Conservation (phyloP, 2,888 invertebrate species). For the Limenitis camilla region DNA sequence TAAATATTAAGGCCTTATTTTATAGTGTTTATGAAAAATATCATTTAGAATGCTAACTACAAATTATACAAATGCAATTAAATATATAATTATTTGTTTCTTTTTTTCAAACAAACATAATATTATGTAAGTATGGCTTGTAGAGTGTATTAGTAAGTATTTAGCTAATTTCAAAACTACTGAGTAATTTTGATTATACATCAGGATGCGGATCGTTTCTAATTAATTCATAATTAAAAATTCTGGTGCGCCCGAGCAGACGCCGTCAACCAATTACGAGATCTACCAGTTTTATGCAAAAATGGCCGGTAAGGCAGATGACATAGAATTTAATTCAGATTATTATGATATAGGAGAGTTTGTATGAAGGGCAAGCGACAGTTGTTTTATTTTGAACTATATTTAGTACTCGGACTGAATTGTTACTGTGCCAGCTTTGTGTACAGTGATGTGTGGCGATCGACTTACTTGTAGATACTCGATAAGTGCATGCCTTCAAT, state of each 20-base stretch:
- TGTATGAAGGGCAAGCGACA: slow-evolving; percentile 72
- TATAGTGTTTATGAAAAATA: too few relatives aligned
- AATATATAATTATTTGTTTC: too few relatives aligned
- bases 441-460: slow-evolving; percentile 49
- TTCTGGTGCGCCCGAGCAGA: slow-evolving; percentile 68
- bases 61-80: too few relatives aligned
- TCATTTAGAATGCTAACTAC: too few relatives aligned
- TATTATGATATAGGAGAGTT: slow-evolving; percentile 37
- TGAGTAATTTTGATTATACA: slow-evolving; percentile 42
- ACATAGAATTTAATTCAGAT: slow-evolving; percentile 45
- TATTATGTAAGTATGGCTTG: too few relatives aligned
- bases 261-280: slow-evolving; percentile 62
- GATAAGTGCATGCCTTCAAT: slow-evolving; percentile 30
- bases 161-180: slow-evolving; percentile 6
- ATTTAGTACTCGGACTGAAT: slow-evolving; percentile 69
- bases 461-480: slow-evolving; percentile 48
- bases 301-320: slow-evolving; percentile 45
- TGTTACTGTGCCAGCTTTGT: slow-evolving; percentile 68
- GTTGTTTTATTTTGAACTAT: slow-evolving; percentile 74
- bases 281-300: slow-evolving; percentile 41
- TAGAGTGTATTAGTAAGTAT: background rate
- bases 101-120: too few relatives aligned
- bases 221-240: slow-evolving; percentile 75
- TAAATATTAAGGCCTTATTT: slow-evolving; percentile 15
- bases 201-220: slow-evolving; percentile 65